A percentile compares a stretch with the other conserved stretches of the same genome.
Conservation (phyloP, 2,113 vertebrate genomes). For the Peromyscus polionotus region DNA sequence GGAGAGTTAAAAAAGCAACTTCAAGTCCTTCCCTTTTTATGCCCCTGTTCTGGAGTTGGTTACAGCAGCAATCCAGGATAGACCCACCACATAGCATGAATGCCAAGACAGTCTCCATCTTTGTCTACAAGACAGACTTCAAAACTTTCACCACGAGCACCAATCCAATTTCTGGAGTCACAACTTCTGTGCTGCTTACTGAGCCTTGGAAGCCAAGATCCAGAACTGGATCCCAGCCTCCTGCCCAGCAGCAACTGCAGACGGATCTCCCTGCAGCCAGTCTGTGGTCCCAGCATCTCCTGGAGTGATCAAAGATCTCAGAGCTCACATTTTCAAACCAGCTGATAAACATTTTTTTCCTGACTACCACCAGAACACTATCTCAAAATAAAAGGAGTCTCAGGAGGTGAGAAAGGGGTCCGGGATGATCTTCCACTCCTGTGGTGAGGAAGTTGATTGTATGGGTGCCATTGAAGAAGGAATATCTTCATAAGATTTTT, state of each 20-base stretch:
- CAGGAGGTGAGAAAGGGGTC: not conserved
- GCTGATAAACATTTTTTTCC: not conserved
- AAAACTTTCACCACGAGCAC: not conserved
- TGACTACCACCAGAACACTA: not conserved
- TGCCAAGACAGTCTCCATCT: not conserved
- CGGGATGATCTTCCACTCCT: not conserved
- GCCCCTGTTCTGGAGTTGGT: not conserved
- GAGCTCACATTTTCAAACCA: not conserved
- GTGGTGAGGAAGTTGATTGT: not conserved
- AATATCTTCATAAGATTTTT: not conserved
- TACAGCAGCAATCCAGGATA: not conserved
- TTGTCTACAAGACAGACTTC: not conserved
- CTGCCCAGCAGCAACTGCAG: constrained; percentile 90
- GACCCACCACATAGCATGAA: not conserved
- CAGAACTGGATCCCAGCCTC: constrained; percentile 94
- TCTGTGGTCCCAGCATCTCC: constrained; percentile 95
- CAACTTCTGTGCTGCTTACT: not conserved
- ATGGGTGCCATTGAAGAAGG: not conserved
- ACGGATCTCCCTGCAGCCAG: constrained; percentile 93
- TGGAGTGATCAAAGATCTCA: constrained; percentile 73
- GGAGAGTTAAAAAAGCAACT: not conserved
- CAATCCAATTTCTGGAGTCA: not conserved
- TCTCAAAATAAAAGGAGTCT: not conserved
- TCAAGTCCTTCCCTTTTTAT: not conserved
- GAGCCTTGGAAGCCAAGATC: constrained; percentile 89